phyloP scores from a whole-genome alignment of 1,140 invertebrate species.

The Halictus rubicundus region DNA sequence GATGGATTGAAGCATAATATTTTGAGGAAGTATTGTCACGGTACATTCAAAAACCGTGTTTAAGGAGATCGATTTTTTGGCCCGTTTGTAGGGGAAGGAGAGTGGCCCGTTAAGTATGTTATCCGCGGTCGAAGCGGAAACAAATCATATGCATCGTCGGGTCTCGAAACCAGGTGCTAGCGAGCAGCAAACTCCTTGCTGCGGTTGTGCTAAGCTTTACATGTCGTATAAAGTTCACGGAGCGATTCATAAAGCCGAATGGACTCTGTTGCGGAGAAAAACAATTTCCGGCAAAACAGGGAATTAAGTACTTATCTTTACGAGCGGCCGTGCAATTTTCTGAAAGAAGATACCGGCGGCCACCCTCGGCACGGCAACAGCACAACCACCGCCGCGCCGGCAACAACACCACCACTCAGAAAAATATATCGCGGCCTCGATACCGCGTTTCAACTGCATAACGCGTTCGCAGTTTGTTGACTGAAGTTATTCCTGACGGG shows the following conservation, averaged over 20 bases:
- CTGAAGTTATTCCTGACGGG: conserved; percentile 38
- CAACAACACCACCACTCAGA: conserved; percentile 11
- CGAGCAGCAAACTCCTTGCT: neutral
- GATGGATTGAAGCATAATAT: too few relatives aligned
- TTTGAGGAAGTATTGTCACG: too few relatives aligned
- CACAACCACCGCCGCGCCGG: too few relatives aligned
- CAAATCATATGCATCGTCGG: neutral
- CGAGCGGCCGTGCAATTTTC: conserved; percentile 55
- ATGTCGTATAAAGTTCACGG: conserved; percentile 16
- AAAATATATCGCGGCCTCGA: conserved; percentile 59
- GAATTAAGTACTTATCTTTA: conserved; percentile 67
- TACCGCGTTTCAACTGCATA: conserved; percentile 44
- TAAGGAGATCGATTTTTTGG: too few relatives aligned
- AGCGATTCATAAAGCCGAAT: conserved; percentile 53
- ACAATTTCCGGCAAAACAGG: conserved; percentile 62
- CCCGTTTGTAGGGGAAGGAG: too few relatives aligned
- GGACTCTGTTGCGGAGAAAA: conserved; percentile 46
- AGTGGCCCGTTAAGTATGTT: too few relatives aligned
- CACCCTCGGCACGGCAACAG: conserved; percentile 3
- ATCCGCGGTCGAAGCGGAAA: neutral
- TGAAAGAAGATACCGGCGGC: conserved; percentile 56
- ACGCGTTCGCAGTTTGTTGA: conserved; percentile 41
- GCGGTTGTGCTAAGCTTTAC: conserved; percentile 18
- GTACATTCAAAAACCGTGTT: too few relatives aligned
- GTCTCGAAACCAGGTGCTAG: neutral